Evolutionary conservation across 1,140 invertebrate genomes (phyloP).

Genomic region (Spodoptera frugiperda): DNA sequence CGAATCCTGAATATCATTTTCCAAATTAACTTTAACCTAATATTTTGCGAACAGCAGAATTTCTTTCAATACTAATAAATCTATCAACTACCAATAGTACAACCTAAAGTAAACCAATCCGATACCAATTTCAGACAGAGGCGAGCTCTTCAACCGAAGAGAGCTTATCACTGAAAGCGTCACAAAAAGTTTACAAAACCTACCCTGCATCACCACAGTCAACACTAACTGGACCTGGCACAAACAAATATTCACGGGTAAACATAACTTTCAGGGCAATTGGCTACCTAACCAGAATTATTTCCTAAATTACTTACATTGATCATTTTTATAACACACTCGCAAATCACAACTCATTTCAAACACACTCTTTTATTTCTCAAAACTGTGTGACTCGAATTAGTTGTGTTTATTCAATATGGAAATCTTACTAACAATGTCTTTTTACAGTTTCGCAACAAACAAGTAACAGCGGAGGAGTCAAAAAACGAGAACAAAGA

Average conservation of each 20-base stretch:
- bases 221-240: conserved; percentile 65
- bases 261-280: conserved; percentile 40
- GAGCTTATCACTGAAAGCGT: conserved; percentile 84
- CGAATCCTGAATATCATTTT: too few relatives aligned
- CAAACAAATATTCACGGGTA: conserved; percentile 80
- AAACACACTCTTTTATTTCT: background rate
- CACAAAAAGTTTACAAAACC: conserved; percentile 80
- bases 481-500: conserved; percentile 56
- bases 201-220: conserved; percentile 71
- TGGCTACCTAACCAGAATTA: too few relatives aligned
- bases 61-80: too few relatives aligned
- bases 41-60: too few relatives aligned
- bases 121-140: conserved; percentile 76
- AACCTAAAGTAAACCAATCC: background rate
- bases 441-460: conserved; percentile 60
- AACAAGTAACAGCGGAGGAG: conserved; percentile 53
- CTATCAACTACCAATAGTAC: too few relatives aligned
- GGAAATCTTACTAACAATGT: conserved; percentile 5
- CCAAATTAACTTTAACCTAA: too few relatives aligned
- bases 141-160: conserved; percentile 77
- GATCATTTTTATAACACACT: background rate
- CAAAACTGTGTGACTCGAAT: background rate
- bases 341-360: conserved; percentile 3
- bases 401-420: background rate
- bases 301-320: too few relatives aligned